Evolutionary conservation across 1,140 invertebrate species (phyloP).

Genomic region (Coptotermes formosanus): DNA sequence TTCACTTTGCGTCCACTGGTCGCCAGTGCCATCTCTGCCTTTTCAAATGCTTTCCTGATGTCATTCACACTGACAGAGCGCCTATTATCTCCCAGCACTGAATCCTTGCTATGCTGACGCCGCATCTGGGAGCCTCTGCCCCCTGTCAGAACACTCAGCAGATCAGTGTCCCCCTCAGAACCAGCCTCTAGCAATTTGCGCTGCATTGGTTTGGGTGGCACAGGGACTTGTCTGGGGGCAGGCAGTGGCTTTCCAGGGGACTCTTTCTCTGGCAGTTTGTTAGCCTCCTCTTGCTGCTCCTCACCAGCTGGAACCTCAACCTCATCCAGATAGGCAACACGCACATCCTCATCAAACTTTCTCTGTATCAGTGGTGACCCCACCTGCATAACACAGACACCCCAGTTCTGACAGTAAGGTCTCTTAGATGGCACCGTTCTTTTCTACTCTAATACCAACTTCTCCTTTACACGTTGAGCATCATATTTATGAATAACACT

Average conservation of each 20-base stretch:
- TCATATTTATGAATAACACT: too few species aligned
- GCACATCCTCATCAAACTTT: constrained; percentile 55
- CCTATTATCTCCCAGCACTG: constrained; percentile 32
- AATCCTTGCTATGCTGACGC: background rate
- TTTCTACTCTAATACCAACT: too few species aligned
- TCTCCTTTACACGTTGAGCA: too few species aligned
- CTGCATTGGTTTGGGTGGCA: background rate
- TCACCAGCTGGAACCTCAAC: background rate
- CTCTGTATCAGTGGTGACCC: constrained; percentile 67
- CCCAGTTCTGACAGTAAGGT: too few species aligned
- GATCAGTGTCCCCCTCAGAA: background rate
- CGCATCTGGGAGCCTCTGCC: background rate
- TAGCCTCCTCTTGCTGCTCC: background rate
- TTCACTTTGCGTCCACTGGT: constrained; percentile 26
- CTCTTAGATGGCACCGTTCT: too few species aligned
- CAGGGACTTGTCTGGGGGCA: background rate
- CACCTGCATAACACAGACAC: constrained; percentile 39
- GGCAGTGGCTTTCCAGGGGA: background rate
- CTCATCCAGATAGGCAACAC: constrained; percentile 24
- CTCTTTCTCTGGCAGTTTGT: background rate
- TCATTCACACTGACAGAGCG: constrained; percentile 55
- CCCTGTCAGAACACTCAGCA: background rate
- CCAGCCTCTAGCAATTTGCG: background rate
- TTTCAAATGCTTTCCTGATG: constrained; percentile 62
- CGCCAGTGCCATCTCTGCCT: constrained; percentile 37